phyloP scores from a whole-genome alignment of 1,140 invertebrate genomes.

The Drosophila arizonae region DNA sequence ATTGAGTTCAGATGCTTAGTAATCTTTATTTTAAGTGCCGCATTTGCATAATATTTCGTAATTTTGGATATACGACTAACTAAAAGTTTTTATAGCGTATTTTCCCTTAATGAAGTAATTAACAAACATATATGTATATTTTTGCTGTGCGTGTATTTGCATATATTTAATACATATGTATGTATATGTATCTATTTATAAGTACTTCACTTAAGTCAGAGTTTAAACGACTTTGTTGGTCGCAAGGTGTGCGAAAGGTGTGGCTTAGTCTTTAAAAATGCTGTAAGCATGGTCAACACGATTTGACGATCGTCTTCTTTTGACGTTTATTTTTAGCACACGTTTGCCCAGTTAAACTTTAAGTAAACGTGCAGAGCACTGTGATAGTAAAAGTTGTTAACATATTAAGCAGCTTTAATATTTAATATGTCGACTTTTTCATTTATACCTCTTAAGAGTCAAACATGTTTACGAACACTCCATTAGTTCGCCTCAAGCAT shows the following conservation, averaged over 20 bases:
- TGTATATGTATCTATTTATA: background rate
- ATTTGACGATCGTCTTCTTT: background rate
- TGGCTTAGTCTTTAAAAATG: conserved; percentile 7
- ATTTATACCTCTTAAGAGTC: too few species aligned
- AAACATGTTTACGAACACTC: too few species aligned
- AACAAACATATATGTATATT: background rate
- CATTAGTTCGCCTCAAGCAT: background rate
- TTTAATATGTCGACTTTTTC: background rate
- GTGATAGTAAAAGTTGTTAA: background rate
- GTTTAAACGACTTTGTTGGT: conserved; percentile 6
- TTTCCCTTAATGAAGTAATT: conserved; percentile 9
- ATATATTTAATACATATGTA: background rate
- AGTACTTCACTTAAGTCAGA: background rate
- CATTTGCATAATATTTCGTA: conserved; percentile 13
- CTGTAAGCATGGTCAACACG: background rate
- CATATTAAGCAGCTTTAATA: background rate
- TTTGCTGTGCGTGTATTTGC: too few species aligned
- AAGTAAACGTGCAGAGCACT: background rate
- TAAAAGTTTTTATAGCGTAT: conserved; percentile 3
- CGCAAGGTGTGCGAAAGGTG: conserved; percentile 12
- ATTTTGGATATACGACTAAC: conserved; percentile 17
- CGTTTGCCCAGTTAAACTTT: conserved; percentile 1
- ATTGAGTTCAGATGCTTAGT: conserved; percentile 44
- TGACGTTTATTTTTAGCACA: conserved; percentile 26
- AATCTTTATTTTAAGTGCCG: conserved; percentile 25